Percentiles rank a stretch among this genome's conserved stretches.
phyloP scores from a whole-genome alignment of 2,113 vertebrate genomes.

The Pterocles orientalis region DNA sequence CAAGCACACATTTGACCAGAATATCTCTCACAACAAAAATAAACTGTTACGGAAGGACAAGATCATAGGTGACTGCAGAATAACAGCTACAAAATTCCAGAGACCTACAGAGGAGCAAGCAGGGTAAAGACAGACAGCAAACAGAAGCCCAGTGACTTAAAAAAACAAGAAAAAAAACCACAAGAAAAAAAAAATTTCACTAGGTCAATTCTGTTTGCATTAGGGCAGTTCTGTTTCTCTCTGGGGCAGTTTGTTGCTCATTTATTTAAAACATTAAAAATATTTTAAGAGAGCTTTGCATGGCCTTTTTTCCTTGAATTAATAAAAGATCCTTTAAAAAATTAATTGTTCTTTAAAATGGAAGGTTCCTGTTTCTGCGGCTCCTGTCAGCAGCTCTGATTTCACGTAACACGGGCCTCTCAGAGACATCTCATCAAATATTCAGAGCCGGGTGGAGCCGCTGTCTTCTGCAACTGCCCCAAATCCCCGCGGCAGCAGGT shows the following conservation, averaged over 20 bases:
- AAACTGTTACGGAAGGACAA: not conserved
- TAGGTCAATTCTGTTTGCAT: not conserved
- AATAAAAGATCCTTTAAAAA: conserved; percentile 37
- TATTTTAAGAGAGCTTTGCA: not conserved
- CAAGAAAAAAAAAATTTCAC: not conserved
- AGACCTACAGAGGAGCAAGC: not conserved
- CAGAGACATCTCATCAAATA: not conserved
- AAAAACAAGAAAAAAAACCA: not conserved
- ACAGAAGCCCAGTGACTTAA: not conserved
- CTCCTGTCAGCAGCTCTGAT: conserved; percentile 17
- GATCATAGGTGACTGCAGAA: not conserved
- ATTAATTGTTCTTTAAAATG: not conserved
- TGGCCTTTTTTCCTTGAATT: not conserved
- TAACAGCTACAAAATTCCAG: not conserved
- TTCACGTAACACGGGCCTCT: not conserved
- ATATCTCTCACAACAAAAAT: not conserved
- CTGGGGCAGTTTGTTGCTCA: not conserved
- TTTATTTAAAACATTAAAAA: not conserved
- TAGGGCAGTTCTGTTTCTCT: not conserved
- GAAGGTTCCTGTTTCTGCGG: not conserved
- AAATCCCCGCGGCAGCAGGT: not conserved
- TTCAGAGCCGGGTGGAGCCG: not conserved
- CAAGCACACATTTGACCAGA: not conserved
- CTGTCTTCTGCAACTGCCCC: not conserved
- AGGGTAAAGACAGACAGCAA: not conserved